Evolutionary conservation across 2,797 vertebrate species (phyloP), one percentile per base, ranked within the genome.

Genomic region (Merluccius polli): DNA sequence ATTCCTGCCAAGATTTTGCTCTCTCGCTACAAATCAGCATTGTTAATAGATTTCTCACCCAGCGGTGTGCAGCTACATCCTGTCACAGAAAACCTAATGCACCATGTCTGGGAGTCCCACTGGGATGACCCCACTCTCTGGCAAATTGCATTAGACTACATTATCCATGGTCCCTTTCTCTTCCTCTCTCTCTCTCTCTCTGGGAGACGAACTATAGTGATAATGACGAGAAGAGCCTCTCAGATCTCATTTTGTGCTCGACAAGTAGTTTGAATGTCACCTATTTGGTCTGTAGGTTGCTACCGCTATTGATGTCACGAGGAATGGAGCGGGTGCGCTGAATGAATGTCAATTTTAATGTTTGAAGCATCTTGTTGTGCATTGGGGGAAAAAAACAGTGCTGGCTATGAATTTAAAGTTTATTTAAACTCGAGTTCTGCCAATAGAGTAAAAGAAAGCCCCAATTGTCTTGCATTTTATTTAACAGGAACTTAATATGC

Each of bases 31-130:
- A 81, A 83, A 85, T 82, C 79, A 83, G 83, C 81, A 81, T 70
- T 75, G 35, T 85, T 84, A 83, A 89, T 81, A 85, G 75, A 89
- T 86, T 86, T 82, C 77, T 83, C 82, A 84, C 59, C 72, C 44
- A 33, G 80, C 31, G 13, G 77, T 86, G 79, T 76, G 77, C 81
- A 71, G 79, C 76, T 75, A 70, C 78, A 41, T 86, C 85, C 86
- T 70, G 77, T 86, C 78, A 79, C 71, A 79, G 75, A 71, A 52
- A 69, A 74, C 70, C 74, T 86, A 89, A 89, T 78, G 77, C 79
- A 76, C 82, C 83, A 24, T 83, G 83, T 79, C 77, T 85, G 82
- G 81, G 79, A 73, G 63, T 80, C 79, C 78, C 77, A 13, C 70
- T 78, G 52, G 76, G 79, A 79, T 78, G 76, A 72, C 82, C 75